Conservation (phyloP, 2,113 vertebrate genomes). For the Cryptomyrus ogoouensis region DNA sequence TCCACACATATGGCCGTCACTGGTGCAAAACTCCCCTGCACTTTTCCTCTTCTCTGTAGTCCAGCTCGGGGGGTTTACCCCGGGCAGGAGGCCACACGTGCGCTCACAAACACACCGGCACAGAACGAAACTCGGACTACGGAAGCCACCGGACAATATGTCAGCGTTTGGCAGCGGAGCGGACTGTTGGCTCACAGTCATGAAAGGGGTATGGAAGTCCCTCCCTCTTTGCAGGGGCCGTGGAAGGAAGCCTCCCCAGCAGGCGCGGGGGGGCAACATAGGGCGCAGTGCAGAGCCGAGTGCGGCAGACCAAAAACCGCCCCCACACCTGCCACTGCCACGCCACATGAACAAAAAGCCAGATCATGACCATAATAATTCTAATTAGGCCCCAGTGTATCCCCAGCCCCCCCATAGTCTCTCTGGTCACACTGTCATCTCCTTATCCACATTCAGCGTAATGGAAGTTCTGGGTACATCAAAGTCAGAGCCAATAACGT, state of each 20-base stretch:
- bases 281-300: constrained; percentile 10
- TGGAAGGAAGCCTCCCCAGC: not conserved
- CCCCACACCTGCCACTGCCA: constrained; percentile 52
- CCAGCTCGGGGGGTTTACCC: not conserved
- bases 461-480: not conserved
- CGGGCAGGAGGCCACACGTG: constrained; percentile 16
- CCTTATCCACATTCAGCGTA: not conserved
- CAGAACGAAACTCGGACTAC: not conserved
- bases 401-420: not conserved
- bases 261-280: not conserved
- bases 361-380: constrained; percentile 41
- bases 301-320: constrained; percentile 16
- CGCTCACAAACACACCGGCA: constrained; percentile 10
- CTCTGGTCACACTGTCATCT: not conserved
- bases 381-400: constrained; percentile 26
- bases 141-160: constrained; percentile 11
- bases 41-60: not conserved
- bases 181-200: not conserved
- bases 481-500: not conserved
- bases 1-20: constrained; percentile 9
- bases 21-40: not conserved
- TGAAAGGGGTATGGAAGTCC: not conserved
- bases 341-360: constrained; percentile 34
- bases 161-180: not conserved
- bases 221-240: not conserved